These are phyloP conservation scores for Acleris cristana DNA, from an alignment of 2,888 invertebrate species.

Conservation along the genomic window DNA sequence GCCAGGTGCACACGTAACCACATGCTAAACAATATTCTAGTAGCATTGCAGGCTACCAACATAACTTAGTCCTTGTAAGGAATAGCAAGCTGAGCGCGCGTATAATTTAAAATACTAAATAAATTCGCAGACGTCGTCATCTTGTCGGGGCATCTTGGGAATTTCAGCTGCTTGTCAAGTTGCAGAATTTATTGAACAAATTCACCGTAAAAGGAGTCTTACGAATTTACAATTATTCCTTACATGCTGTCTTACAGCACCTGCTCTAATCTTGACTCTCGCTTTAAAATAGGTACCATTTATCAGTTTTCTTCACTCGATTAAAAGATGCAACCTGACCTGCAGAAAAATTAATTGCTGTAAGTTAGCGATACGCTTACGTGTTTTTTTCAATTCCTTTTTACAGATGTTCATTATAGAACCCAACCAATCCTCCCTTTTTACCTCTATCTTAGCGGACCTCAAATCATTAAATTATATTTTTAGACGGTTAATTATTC, in stretches of 20 bases:
- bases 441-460: too few relatives aligned
- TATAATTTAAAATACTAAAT: slow-evolving; percentile 14
- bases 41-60: slow-evolving; percentile 15
- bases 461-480: too few relatives aligned
- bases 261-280: slow-evolving; percentile 1
- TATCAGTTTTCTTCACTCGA: too few relatives aligned
- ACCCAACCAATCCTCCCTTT: too few relatives aligned
- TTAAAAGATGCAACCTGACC: too few relatives aligned
- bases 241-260: background rate
- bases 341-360: too few relatives aligned
- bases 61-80: slow-evolving; percentile 27
- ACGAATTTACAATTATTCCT: background rate
- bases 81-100: slow-evolving; percentile 23
- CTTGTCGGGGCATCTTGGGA: slow-evolving; percentile 18
- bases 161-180: slow-evolving; percentile 33
- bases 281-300: background rate
- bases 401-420: too few relatives aligned
- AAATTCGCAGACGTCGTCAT: slow-evolving; percentile 32
- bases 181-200: slow-evolving; percentile 25
- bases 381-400: too few relatives aligned
- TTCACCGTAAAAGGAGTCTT: slow-evolving; percentile 16
- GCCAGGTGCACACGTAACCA: slow-evolving; percentile 71
- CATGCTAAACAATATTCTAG: slow-evolving; percentile 37
- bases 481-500: too few relatives aligned
- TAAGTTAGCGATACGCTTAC: too few relatives aligned